phyloP scores from a whole-genome alignment of 2,113 vertebrate genomes.

The Tachysurus vachellii region DNA sequence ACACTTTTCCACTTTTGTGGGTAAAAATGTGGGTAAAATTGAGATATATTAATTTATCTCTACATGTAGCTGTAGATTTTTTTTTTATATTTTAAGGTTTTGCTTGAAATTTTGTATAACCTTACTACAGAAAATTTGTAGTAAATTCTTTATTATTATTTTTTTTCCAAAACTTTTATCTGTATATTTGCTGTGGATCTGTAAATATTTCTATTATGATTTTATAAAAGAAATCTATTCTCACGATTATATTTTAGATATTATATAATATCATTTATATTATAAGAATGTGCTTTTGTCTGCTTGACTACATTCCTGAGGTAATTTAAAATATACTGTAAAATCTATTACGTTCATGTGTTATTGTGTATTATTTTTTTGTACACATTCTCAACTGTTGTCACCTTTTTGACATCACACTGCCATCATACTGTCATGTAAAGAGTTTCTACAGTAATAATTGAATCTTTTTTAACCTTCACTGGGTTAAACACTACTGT shows the following conservation, averaged over 20 bases:
- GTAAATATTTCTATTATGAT: conserved; percentile 61
- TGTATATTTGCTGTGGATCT: conserved; percentile 45
- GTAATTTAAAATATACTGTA: background rate
- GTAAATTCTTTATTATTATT: conserved; percentile 53
- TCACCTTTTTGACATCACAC: background rate
- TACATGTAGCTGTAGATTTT: conserved; percentile 11
- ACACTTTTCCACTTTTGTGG: background rate
- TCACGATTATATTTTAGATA: conserved; percentile 56
- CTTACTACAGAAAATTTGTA: conserved; percentile 48
- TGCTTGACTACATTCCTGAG: conserved; percentile 12
- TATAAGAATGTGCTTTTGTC: background rate
- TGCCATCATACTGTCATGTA: background rate
- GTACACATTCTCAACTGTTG: background rate
- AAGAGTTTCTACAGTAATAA: background rate
- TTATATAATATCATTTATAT: conserved; percentile 61
- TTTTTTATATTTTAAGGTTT: background rate
- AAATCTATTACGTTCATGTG: background rate
- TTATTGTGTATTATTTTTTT: background rate
- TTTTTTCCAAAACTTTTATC: conserved; percentile 5
- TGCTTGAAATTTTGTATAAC: background rate
- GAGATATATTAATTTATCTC: background rate
- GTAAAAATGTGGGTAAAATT: background rate
- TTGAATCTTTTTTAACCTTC: background rate
- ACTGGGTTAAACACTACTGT: background rate
- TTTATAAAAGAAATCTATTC: conserved; percentile 60